phyloP scores from a whole-genome alignment of 2,888 invertebrate genomes.

The Digitonthophagus gazella region DNA sequence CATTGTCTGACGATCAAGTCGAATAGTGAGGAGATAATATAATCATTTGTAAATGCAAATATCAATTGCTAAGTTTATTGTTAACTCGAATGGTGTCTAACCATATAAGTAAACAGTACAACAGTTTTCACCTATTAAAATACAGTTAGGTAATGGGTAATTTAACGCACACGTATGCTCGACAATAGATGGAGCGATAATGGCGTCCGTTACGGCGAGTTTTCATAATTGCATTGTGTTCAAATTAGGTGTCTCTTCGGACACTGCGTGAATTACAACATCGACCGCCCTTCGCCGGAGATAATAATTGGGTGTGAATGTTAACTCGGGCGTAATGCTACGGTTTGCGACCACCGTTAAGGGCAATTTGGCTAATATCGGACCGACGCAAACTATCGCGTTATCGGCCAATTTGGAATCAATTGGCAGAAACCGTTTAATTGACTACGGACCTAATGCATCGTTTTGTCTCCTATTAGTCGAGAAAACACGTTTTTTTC shows the following conservation, averaged over 20 bases:
- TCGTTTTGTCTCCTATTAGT: background rate
- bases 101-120: background rate
- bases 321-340: slow-evolving; percentile 2
- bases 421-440: slow-evolving; percentile 18
- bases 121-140: slow-evolving; percentile 13
- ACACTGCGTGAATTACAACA: background rate
- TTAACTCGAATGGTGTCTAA: background rate
- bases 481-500: background rate
- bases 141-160: slow-evolving; percentile 12
- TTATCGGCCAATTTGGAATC: slow-evolving; percentile 11
- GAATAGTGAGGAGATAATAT: too few relatives aligned
- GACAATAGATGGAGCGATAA: slow-evolving; percentile 3
- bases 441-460: background rate
- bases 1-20: too few relatives aligned
- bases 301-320: slow-evolving; percentile 16
- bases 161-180: background rate
- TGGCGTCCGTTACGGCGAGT: slow-evolving; percentile 1
- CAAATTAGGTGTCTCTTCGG: slow-evolving; percentile 9
- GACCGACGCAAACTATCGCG: background rate
- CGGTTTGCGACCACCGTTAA: slow-evolving; percentile 2
- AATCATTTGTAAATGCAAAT: background rate
- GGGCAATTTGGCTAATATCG: slow-evolving; percentile 8
- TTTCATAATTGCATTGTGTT: slow-evolving; percentile 17
- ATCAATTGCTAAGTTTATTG: background rate
- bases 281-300: background rate